These are phyloP conservation scores for Plutomurus gul DNA, from an alignment of 1,140 invertebrate genomes.

Conservation along the genomic window DNA sequence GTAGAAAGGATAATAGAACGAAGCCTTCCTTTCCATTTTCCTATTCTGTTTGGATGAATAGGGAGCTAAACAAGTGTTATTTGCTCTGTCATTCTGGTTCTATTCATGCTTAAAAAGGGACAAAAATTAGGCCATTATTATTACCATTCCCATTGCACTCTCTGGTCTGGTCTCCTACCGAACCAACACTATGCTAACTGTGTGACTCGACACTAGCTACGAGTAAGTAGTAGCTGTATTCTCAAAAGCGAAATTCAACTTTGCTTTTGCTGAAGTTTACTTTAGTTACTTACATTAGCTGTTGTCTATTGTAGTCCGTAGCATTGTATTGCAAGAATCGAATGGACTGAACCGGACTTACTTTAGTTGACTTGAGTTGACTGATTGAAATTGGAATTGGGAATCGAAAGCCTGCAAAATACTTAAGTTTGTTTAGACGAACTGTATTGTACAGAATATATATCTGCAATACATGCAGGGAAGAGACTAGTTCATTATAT, in stretches of 20 bases:
- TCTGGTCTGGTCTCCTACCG: neutral
- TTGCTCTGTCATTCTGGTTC: slow-evolving; percentile 53
- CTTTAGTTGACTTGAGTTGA: neutral
- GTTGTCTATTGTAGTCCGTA: neutral
- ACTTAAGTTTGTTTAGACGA: slow-evolving; percentile 11
- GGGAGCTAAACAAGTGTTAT: slow-evolving; percentile 53
- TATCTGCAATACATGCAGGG: too few species aligned
- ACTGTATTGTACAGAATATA: neutral
- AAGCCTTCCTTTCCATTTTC: slow-evolving; percentile 45
- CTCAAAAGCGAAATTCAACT: neutral
- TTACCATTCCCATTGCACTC: slow-evolving; percentile 5
- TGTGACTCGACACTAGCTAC: too few species aligned
- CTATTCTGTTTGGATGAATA: slow-evolving; percentile 42
- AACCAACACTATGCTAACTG: neutral
- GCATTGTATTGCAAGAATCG: neutral
- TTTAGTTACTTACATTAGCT: slow-evolving; percentile 21
- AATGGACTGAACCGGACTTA: neutral
- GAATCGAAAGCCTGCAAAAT: slow-evolving; percentile 20
- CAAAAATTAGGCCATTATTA: slow-evolving; percentile 53
- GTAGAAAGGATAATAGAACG: slow-evolving; percentile 21
- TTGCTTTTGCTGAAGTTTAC: neutral
- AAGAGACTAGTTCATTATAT: too few species aligned
- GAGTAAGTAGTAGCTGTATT: neutral
- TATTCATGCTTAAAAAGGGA: slow-evolving; percentile 52
- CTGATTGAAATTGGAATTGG: slow-evolving; percentile 23